Evolutionary conservation across 2,888 invertebrate species (phyloP).

Genomic region (Eristalinus aeneus): DNA sequence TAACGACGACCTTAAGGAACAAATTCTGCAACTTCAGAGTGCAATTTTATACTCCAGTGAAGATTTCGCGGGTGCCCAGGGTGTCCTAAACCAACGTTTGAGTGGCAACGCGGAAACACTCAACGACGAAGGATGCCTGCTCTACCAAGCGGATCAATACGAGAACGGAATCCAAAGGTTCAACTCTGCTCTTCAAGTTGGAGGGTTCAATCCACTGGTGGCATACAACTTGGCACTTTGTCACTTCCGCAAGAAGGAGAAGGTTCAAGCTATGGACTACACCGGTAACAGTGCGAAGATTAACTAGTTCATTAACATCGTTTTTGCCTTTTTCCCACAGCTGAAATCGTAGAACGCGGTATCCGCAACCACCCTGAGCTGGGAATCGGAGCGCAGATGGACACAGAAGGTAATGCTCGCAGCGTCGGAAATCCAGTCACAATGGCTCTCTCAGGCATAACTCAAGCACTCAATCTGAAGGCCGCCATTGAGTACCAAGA

Average conservation of each 20-base stretch:
- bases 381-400: constrained; percentile 98
- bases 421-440: constrained; percentile 89
- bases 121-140: constrained; percentile 95
- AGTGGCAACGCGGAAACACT: constrained; percentile 95
- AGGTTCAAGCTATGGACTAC: constrained; percentile 94
- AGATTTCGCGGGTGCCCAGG: constrained; percentile 94
- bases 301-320: background rate
- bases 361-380: constrained; percentile 98
- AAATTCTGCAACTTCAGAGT: constrained; percentile 93
- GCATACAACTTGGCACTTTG: constrained; percentile 98
- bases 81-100: constrained; percentile 93
- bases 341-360: constrained; percentile 96
- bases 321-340: constrained; percentile 74
- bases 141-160: constrained; percentile 94
- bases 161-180: constrained; percentile 96
- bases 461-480: constrained; percentile 99
- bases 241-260: constrained; percentile 96
- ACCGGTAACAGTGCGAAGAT: constrained; percentile 84
- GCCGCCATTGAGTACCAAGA: constrained; percentile 98
- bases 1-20: constrained; percentile 82
- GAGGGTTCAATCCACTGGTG: constrained; percentile 94
- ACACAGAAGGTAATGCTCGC: constrained; percentile 83
- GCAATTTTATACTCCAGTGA: constrained; percentile 98
- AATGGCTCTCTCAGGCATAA: constrained; percentile 96
- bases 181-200: constrained; percentile 90